A percentile compares a stretch with the other conserved stretches of the same genome.
Conservation (phyloP, 2,888 invertebrate species). For the Eristalinus aeneus region DNA sequence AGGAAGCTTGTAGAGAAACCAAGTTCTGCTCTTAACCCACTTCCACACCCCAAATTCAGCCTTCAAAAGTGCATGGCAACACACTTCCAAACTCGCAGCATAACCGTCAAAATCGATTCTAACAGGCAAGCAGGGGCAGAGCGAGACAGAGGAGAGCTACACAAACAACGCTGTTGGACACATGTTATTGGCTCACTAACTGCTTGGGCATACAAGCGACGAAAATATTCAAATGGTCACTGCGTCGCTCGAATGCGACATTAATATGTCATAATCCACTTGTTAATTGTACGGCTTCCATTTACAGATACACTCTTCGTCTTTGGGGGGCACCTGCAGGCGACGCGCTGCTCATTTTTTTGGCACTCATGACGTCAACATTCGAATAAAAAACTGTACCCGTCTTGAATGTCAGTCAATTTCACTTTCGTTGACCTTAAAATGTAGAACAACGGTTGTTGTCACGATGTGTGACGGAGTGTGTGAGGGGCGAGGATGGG, state of each 20-base stretch:
- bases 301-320: background rate
- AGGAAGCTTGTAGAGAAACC: background rate
- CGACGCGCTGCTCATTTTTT: background rate
- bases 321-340: background rate
- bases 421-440: background rate
- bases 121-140: background rate
- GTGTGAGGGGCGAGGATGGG: background rate
- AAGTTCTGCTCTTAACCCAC: background rate
- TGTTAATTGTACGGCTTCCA: conserved; percentile 46
- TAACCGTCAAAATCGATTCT: background rate
- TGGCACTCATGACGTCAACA: background rate
- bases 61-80: background rate
- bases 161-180: background rate
- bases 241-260: background rate
- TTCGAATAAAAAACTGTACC: background rate
- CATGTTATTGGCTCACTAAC: too few species aligned
- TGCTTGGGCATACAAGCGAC: background rate
- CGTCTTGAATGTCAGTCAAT: background rate
- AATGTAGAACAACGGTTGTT: background rate
- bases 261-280: conserved; percentile 49
- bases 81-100: background rate
- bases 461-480: too few species aligned
- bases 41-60: background rate
- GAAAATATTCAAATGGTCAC: background rate
- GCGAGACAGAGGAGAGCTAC: background rate